phyloP scores from a whole-genome alignment of 2,797 vertebrate species.

The Loris lydekkerianus region DNA sequence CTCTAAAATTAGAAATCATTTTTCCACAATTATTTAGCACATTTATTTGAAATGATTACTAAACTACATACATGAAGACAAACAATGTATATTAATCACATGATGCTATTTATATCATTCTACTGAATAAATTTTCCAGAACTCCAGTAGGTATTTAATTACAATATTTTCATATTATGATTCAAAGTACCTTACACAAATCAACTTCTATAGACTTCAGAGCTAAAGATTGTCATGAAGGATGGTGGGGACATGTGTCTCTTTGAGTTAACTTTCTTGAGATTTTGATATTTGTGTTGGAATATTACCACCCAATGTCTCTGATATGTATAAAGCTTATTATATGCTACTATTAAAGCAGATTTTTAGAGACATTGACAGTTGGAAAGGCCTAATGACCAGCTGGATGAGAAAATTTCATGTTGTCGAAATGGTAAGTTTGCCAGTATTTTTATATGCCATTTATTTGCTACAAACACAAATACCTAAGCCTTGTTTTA shows the following conservation, averaged over 20 bases:
- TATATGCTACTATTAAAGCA: slow-evolving; percentile 88
- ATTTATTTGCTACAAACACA: slow-evolving; percentile 83
- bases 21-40: slow-evolving; percentile 62
- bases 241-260: slow-evolving; percentile 84
- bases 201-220: slow-evolving; percentile 79
- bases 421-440: slow-evolving; percentile 84
- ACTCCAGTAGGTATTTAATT: slow-evolving; percentile 81
- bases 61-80: neutral
- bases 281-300: slow-evolving; percentile 85
- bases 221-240: slow-evolving; percentile 80
- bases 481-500: slow-evolving; percentile 74
- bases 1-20: slow-evolving; percentile 18
- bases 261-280: slow-evolving; percentile 83
- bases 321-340: slow-evolving; percentile 88
- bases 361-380: slow-evolving; percentile 87
- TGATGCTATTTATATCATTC: slow-evolving; percentile 70
- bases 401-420: slow-evolving; percentile 85
- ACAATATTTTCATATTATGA: slow-evolving; percentile 79
- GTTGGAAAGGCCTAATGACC: slow-evolving; percentile 89
- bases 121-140: slow-evolving; percentile 77
- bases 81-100: slow-evolving; percentile 34
- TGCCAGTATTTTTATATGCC: slow-evolving; percentile 83
- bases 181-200: slow-evolving; percentile 84
- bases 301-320: slow-evolving; percentile 81
- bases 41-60: slow-evolving; percentile 57